Evolutionary conservation across 1,140 invertebrate species (phyloP), one percentile per base, ranked within the genome.

Genomic region (Diachasmimorpha longicaudata): DNA sequence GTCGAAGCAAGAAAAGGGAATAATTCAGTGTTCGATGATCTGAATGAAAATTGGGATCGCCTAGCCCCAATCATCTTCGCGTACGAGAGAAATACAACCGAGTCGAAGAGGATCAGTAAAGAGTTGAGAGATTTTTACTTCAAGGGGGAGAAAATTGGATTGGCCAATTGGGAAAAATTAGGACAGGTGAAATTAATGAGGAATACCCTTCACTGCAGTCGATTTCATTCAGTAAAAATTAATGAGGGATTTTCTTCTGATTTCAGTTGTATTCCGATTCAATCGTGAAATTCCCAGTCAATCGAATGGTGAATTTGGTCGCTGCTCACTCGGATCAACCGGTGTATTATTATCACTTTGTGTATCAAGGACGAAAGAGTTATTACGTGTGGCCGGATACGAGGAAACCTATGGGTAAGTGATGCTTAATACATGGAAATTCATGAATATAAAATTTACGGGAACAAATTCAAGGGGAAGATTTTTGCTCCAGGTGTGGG

Each of bases 61-160:
- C 72, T 91, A 44, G 90, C 91, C 0, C 91, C 92, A 0, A 90
- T 92, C 0, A 88, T 86, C 74, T 92, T 92, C 55, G 69, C 90
- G 0, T 93, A 91, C 72, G 91, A 92, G 78, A 84, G 85, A 46
- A 84, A 86, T 44, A 89, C 87, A 36, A 74, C 86, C 0, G 83
- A 85, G 48, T 90, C 90, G 0, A 80, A 82, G 25, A 80, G n/a
- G 13, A 68, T 68, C 14, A 72, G 70, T 14, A 23, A 48, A 13
- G 21, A 76, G 46, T 19, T 76, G 9, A 48, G 44, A 23, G 52
- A 70, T 16, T 76, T 71, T 66, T 76, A 76, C 42, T 42, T 76
- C 4, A 31, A 76, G 11, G 36, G 31, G 9, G 16, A 66, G 44
- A 16, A 23, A 23, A 44, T 70, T 10, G 46, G 36, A 5, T 14